phyloP scores from a whole-genome alignment of 2,113 vertebrate genomes.

The Epinephelus cyanopodus region DNA sequence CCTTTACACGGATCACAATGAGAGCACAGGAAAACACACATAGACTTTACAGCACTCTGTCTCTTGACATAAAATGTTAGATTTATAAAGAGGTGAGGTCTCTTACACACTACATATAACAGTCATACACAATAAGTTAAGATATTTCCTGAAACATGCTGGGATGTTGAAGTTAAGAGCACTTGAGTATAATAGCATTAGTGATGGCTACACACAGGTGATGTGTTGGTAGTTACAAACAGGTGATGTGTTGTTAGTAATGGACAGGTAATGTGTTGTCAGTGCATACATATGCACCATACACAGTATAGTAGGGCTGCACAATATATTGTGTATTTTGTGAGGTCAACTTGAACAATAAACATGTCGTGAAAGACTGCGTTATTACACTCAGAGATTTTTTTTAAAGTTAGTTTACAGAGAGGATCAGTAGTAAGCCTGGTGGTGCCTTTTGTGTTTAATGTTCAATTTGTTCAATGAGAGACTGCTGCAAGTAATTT shows the following conservation, averaged over 20 bases:
- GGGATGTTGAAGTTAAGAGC: conserved; percentile 53
- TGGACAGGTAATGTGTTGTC: too few relatives aligned
- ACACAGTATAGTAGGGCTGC: too few relatives aligned
- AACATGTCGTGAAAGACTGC: too few relatives aligned
- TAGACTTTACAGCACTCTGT: not conserved
- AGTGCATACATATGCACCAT: not conserved
- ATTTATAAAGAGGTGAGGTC: not conserved
- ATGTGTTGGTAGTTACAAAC: conserved; percentile 1
- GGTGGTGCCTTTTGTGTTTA: too few relatives aligned
- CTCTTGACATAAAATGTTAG: not conserved
- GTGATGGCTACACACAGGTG: conserved; percentile 13
- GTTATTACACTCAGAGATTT: too few relatives aligned
- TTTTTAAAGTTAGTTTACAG: too few relatives aligned
- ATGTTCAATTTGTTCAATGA: too few relatives aligned
- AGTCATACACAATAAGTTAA: conserved; percentile 6
- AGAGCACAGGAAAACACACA: conserved; percentile 1
- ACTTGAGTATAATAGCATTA: conserved; percentile 45
- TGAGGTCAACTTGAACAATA: too few relatives aligned
- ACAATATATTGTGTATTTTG: too few relatives aligned
- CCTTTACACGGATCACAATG: conserved; percentile 7
- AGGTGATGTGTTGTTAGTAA: too few relatives aligned
- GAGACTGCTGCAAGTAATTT: too few relatives aligned
- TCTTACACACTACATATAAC: not conserved
- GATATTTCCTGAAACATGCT: conserved; percentile 43
- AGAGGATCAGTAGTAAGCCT: too few relatives aligned